These are phyloP conservation scores for Alviniconcha marisindica DNA, from an alignment of 1,140 invertebrate genomes.

Conservation along the genomic window DNA sequence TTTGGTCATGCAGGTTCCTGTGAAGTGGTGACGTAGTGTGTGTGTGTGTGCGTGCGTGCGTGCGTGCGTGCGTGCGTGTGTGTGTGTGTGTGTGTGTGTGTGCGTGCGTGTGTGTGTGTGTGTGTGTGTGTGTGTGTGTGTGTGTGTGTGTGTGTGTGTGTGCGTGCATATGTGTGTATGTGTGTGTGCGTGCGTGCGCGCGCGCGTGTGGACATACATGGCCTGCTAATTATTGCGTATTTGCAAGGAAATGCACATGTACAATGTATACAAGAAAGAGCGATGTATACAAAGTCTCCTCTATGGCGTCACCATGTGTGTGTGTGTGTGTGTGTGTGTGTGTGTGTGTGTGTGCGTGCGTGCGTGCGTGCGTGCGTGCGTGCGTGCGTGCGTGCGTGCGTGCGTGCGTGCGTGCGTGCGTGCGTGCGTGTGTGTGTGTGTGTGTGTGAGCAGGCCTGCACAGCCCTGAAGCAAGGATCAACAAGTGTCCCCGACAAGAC, in stretches of 20 bases:
- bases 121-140: neutral
- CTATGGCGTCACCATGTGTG: too few species aligned
- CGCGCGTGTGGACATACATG: too few species aligned
- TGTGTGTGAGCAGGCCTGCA: slow-evolving; percentile 42
- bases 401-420: neutral
- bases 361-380: neutral
- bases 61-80: neutral
- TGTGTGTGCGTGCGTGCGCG: too few species aligned
- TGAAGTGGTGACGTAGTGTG: too few species aligned
- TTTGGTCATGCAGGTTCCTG: too few species aligned
- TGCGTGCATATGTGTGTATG: too few species aligned
- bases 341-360: neutral
- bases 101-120: slow-evolving; percentile 24
- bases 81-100: slow-evolving; percentile 30
- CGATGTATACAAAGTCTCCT: too few species aligned
- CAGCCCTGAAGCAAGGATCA: slow-evolving; percentile 41
- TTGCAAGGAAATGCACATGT: too few species aligned
- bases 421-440: neutral
- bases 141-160: slow-evolving; percentile 9
- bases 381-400: slow-evolving; percentile 31
- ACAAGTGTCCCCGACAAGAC: slow-evolving; percentile 29
- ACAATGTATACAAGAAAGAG: too few species aligned
- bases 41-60: neutral
- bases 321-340: neutral
- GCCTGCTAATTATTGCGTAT: too few species aligned